Conservation (phyloP, 2,888 invertebrate species). For the Brenthis ino region DNA sequence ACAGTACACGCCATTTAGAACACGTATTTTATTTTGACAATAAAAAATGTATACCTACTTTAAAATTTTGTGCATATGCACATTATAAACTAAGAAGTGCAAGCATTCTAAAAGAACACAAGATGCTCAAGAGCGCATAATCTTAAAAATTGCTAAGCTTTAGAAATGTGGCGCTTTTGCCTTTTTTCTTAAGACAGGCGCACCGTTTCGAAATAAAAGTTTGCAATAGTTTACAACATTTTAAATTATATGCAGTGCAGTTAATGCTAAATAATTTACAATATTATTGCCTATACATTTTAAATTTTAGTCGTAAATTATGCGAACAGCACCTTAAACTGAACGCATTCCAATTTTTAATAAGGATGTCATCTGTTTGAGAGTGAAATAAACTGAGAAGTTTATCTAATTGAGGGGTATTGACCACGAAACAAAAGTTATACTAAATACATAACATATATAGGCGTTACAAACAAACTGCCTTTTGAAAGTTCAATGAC, state of each 20-base stretch:
- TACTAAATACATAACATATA: conserved; percentile 21
- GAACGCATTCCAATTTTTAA: conserved; percentile 38
- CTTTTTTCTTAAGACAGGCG: neutral
- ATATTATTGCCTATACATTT: neutral
- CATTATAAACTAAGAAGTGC: neutral
- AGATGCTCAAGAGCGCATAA: neutral
- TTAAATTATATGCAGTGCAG: neutral
- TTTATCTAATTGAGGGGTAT: conserved; percentile 29
- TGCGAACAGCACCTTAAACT: conserved; percentile 22
- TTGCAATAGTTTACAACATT: neutral
- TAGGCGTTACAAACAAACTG: conserved; percentile 31
- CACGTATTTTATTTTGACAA: too few relatives aligned
- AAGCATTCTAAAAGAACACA: neutral
- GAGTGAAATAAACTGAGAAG: conserved; percentile 34
- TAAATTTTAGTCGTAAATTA: neutral
- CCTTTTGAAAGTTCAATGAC: conserved; percentile 63
- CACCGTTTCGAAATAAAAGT: neutral
- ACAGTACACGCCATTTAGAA: too few relatives aligned
- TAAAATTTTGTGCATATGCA: neutral
- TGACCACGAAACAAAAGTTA: conserved; percentile 35
- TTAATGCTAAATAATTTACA: too few relatives aligned
- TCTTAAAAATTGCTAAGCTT: neutral
- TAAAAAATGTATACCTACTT: too few relatives aligned
- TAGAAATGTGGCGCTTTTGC: neutral
- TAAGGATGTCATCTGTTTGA: conserved; percentile 35